These are phyloP conservation scores for Geotrupes spiniger DNA, from an alignment of 2,888 invertebrate species.

Conservation along the genomic window DNA sequence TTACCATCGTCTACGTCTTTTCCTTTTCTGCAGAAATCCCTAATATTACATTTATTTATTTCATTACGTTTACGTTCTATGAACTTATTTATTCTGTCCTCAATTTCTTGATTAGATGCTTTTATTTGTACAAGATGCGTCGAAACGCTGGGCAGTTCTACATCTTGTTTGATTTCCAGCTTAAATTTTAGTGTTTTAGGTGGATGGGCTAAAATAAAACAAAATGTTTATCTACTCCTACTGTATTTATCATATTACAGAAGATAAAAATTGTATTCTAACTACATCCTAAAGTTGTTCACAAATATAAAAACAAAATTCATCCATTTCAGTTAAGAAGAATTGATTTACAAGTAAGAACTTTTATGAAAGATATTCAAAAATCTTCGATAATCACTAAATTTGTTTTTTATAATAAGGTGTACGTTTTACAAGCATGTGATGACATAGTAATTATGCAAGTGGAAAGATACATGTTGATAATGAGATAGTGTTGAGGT, in stretches of 20 bases:
- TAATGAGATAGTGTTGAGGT: too few species aligned
- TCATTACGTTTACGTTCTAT: slow-evolving; percentile 74
- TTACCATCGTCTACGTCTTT: slow-evolving; percentile 45
- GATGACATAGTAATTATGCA: too few species aligned
- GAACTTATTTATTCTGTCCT: slow-evolving; percentile 70
- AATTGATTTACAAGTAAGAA: too few species aligned
- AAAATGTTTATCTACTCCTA: not conserved
- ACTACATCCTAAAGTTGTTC: too few species aligned
- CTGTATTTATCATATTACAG: too few species aligned
- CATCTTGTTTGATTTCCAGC: slow-evolving; percentile 37
- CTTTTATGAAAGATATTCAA: too few species aligned
- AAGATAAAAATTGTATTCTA: slow-evolving; percentile 4
- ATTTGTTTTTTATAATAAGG: too few species aligned
- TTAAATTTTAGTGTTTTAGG: slow-evolving; percentile 28
- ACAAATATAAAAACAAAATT: not conserved
- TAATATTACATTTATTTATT: slow-evolving; percentile 68
- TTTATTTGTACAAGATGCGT: slow-evolving; percentile 65
- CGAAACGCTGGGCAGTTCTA: slow-evolving; percentile 42
- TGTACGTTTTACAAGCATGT: too few species aligned
- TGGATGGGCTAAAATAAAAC: slow-evolving; percentile 22
- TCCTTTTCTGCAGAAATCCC: slow-evolving; percentile 64
- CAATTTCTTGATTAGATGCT: slow-evolving; percentile 63
- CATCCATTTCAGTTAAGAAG: too few species aligned
- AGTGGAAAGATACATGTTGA: too few species aligned
- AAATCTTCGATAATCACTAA: too few species aligned